Conservation (phyloP, 2,113 vertebrate species). For the Corythaeola cristata region DNA sequence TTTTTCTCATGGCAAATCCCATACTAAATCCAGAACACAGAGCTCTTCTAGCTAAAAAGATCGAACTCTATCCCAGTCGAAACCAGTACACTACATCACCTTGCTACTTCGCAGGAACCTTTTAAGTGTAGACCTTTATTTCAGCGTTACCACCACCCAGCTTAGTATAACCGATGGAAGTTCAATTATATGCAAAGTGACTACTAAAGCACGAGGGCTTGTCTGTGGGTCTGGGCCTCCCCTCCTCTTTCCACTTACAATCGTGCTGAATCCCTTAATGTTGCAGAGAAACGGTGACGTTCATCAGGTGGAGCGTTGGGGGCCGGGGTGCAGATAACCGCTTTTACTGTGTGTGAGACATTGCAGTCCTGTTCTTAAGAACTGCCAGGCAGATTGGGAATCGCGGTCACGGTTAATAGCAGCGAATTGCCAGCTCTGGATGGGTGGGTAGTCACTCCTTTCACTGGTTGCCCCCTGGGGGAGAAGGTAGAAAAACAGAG, state of each 20-base stretch:
- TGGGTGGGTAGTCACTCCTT: constrained; percentile 87
- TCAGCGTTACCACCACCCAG: constrained; percentile 55
- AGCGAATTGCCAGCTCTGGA: constrained; percentile 84
- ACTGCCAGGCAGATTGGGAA: constrained; percentile 83
- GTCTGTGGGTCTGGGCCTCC: constrained; percentile 69
- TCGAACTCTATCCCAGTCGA: too few relatives aligned
- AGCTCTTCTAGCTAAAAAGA: too few relatives aligned
- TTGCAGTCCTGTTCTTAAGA: constrained; percentile 81
- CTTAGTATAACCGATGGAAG: constrained; percentile 66
- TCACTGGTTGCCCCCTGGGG: constrained; percentile 85
- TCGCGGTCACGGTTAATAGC: constrained; percentile 84
- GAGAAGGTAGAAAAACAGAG: constrained; percentile 87
- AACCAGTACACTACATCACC: neutral
- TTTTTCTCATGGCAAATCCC: too few relatives aligned
- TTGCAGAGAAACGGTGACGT: constrained; percentile 58
- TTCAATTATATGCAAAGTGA: constrained; percentile 76
- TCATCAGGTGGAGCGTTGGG: constrained; percentile 75
- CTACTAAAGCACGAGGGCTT: constrained; percentile 75
- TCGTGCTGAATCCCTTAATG: constrained; percentile 73
- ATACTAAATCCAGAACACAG: too few relatives aligned
- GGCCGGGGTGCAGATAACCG: constrained; percentile 78
- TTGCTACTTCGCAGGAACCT: neutral
- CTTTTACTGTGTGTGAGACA: constrained; percentile 82
- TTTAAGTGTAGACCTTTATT: constrained; percentile 27
- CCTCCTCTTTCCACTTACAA: constrained; percentile 58